Evolutionary conservation across 2,888 invertebrate species (phyloP), one percentile per base, ranked within the genome.

Genomic region (Adineta ricciae): DNA sequence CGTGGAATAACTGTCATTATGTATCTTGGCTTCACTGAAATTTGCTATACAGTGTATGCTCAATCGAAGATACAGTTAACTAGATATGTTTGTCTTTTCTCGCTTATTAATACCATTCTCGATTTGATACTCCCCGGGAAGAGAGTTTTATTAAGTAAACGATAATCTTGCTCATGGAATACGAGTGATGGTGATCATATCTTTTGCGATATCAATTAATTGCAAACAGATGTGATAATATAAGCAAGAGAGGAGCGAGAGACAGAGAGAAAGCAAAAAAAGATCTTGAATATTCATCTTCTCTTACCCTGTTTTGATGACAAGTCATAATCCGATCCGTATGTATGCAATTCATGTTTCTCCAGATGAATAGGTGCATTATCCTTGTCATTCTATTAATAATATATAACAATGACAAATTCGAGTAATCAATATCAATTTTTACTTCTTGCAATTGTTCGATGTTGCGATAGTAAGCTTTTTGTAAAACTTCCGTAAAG

Each of bases 251-350:
- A 52, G 7, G 19, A 14, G 32, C 5, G 0, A 32, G 32, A 36
- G 32, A 16, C 14, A 5, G 5, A 27, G 11, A 46, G 46, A 46
- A 46, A 11, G 11, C 5, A 46, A 46, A 46, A 46, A 46, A 46
- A 11, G 11, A 14, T 64, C 64, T 64, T 32, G 9, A 41, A 38
- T 78, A 21, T 41, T 7, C n/a, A 78, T 41, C 41, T 21, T 14
- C 24, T 78, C 41, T 41, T 78, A 78, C 78, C 78, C n/a, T 38
- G 41, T 78, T n/a, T 78, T 78, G 41, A 36, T 32, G 78, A 38
- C 24, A 78, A 78, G n/a, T 78, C 78, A 41, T 78, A 78, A 78
- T 78, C 78, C 41, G 78, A 78, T 41, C 78, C 78, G n/a, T 78
- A 78, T 14, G 41, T 78, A 41, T 24, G 41, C 41, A 41, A n/a